Evolutionary conservation across 2,113 vertebrate species (phyloP), one percentile per base, ranked within the genome.

Genomic region (Seriola rivoliana): DNA sequence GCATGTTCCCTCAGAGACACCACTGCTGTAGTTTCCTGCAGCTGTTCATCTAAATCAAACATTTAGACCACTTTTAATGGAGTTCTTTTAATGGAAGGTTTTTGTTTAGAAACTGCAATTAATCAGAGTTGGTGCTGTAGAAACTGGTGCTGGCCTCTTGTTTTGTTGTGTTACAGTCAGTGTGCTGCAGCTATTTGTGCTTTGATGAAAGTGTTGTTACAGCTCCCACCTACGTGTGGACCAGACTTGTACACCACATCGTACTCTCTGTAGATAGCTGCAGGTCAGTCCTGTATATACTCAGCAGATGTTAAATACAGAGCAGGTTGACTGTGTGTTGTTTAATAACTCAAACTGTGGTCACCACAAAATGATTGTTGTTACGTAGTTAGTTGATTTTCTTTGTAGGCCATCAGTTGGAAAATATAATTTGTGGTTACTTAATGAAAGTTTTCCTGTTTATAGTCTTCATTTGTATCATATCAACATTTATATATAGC

Each of bases 21-120:
- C 8, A n/a, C 52, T 11, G 52, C 52, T 54, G 52, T n/a, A 3
- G 21, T 52, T 10, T 67, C 64, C 60, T 64, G 40, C 21, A 14
- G 74, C 46, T 42, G 44, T 8, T 71, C n/a, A 2, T 64, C 50
- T 40, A 6, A 78, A 52, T 44, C 16, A 65, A 76, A 52, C 42
- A 13, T 11, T 58, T 0, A 17, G 17, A 5, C n/a, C 32, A n/a
- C 44, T 78, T 21, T 10, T 54, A 54, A 54, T 8, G 21, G 8
- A 2, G 52, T 54, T n/a, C 21, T 54, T n/a, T 21, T n/a, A n/a
- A 54, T n/a, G 21, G 52, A 54, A 21, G 52, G 2, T n/a, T 21
- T 54, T 10, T 50, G 17, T 17, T 54, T 21, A 54, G 21, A 54
- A 3, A 23, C 52, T n/a, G 52, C 52, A 11, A 21, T 54, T 54